Evolutionary conservation across 2,797 vertebrate species (phyloP), one percentile per base, ranked within the genome.

Genomic region (Pipistrellus kuhlii): DNA sequence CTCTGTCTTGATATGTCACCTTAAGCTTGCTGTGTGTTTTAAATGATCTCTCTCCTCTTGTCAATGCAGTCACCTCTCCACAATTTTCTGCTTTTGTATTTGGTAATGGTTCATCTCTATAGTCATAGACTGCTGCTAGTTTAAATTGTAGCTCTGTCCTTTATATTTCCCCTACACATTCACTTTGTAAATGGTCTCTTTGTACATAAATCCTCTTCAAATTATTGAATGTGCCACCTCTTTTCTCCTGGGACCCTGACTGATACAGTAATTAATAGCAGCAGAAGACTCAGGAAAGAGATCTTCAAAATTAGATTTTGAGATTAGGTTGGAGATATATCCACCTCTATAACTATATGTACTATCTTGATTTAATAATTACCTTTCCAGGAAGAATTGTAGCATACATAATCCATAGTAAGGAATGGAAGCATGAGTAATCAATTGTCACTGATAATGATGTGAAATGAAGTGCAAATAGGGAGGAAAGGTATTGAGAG

Each of bases 171-270:
- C 30, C 32, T 82, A 41, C 2, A 41, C 10, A 23, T 91, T 80
- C 11, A 14, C 13, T 93, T n/a, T 55, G 4, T 41, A 85, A 92
- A 23, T 30, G 0, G 2, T 69, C 20, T 88, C 23, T 78, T 66
- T 68, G 30, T 78, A 59, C 95, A 92, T 85, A 85, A 71, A 75
- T 41, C 2, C 4, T 77, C 25, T 93, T 90, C 32, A 88, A 93
- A 62, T 76, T 41, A 46, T 41, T 59, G 12, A 91, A 78, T 8
- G 38, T 66, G 25, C 2, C 10, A 55, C 23, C 3, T 53, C 1
- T 93, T 94, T 62, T 20, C 2, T 62, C 48, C 85, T 46, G 82
- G 12, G 20, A 80, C 20, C 0, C 21, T 85, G 4, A 53, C 8
- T 84, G 48, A 75, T 73, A 41, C 0, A 76, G 23, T 76, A 82